Conservation (phyloP, 1,140 invertebrate species). For the Lepidurus couesii region DNA sequence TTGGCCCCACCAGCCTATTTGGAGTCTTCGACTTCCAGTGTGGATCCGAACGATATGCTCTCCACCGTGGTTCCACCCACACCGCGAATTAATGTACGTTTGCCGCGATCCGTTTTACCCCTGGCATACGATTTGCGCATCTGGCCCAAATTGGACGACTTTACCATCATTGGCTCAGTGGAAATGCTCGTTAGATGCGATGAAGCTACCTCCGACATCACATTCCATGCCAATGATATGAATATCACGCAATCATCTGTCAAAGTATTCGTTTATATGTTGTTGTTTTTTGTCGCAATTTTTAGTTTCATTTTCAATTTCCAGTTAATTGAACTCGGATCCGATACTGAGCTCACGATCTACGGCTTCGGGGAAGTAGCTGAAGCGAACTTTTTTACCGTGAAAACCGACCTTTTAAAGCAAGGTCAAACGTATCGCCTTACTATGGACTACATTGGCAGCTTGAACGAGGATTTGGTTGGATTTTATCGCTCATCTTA, state of each 20-base stretch:
- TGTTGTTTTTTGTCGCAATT: not conserved
- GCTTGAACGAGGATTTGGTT: slow-evolving; percentile 30
- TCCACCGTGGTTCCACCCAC: not conserved
- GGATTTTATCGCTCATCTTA: slow-evolving; percentile 33
- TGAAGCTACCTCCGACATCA: slow-evolving; percentile 27
- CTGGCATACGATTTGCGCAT: slow-evolving; percentile 23
- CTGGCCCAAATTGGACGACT: slow-evolving; percentile 28
- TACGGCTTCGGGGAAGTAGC: not conserved
- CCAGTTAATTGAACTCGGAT: slow-evolving; percentile 21
- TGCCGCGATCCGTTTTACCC: slow-evolving; percentile 29
- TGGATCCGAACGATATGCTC: not conserved
- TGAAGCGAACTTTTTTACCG: slow-evolving; percentile 19
- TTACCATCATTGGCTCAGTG: slow-evolving; percentile 24
- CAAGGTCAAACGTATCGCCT: slow-evolving; percentile 25
- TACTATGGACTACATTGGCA: slow-evolving; percentile 24
- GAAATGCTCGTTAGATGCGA: slow-evolving; percentile 23
- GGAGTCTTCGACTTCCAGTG: not conserved
- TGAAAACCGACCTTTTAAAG: slow-evolving; percentile 12
- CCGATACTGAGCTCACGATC: slow-evolving; percentile 12
- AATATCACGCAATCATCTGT: slow-evolving; percentile 21
- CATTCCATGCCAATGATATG: slow-evolving; percentile 31
- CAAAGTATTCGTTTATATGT: not conserved
- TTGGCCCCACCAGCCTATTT: not conserved
- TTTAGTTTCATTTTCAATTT: not conserved
- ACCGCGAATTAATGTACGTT: not conserved